Percentiles rank a stretch among this genome's conserved stretches.
Evolutionary conservation across 2,797 vertebrate genomes (phyloP).

Genomic region (Danio choprae): DNA sequence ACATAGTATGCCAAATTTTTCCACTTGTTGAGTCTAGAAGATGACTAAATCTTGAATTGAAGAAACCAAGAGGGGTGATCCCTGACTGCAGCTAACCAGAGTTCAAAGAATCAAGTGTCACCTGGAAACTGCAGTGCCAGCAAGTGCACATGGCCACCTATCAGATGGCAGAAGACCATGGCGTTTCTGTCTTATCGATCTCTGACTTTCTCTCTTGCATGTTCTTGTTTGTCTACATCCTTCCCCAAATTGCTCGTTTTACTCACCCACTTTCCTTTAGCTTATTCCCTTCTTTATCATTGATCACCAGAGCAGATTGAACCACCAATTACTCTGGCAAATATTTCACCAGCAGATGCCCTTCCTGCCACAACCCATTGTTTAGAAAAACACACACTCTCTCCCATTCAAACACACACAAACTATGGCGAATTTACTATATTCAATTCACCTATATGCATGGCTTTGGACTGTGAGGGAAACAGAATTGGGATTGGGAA

Average conservation of each 20-base stretch:
- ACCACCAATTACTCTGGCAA: too few relatives aligned
- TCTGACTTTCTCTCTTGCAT: constrained; percentile 11
- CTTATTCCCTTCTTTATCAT: too few relatives aligned
- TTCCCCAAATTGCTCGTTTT: constrained; percentile 44
- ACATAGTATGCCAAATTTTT: neutral
- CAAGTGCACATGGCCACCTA: neutral
- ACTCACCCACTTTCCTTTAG: too few relatives aligned
- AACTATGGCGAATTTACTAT: too few relatives aligned
- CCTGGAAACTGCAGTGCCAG: constrained; percentile 41
- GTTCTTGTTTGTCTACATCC: constrained; percentile 17
- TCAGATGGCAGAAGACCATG: constrained; percentile 31
- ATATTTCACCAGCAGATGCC: too few relatives aligned
- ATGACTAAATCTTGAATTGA: neutral
- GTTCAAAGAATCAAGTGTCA: constrained; percentile 53
- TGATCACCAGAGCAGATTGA: too few relatives aligned
- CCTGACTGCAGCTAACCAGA: constrained; percentile 54
- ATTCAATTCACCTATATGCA: too few relatives aligned
- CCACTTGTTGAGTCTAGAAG: constrained; percentile 13
- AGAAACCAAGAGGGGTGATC: constrained; percentile 53
- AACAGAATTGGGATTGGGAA: too few relatives aligned
- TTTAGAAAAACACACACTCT: too few relatives aligned
- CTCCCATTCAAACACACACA: too few relatives aligned
- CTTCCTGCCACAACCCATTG: too few relatives aligned
- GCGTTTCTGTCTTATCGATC: constrained; percentile 18
- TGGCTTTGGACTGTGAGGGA: too few relatives aligned